phyloP scores from a whole-genome alignment of 37 sponge, comb jelly and placozoan genomes.

The Hormiphora californensis region DNA sequence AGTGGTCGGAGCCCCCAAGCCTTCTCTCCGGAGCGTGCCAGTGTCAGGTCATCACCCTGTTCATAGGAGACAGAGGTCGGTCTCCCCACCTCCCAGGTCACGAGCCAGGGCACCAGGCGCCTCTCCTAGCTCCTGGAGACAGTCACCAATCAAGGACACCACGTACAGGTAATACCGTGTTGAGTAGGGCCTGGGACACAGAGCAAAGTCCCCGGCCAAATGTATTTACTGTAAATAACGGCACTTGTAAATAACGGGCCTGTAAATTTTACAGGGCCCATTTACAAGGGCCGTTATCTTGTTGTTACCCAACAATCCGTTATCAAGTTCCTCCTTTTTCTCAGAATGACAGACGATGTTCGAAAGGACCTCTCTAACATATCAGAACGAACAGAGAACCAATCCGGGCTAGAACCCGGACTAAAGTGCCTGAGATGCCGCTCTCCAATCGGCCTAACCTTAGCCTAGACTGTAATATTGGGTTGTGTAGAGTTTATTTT shows the following conservation, averaged over 20 bases:
- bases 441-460: slow-evolving; percentile 39
- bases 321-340: not conserved
- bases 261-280: no score
- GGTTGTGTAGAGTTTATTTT: no score
- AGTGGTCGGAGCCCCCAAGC: no score
- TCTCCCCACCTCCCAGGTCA: not conserved
- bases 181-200: no score
- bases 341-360: not conserved
- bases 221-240: no score
- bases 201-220: no score
- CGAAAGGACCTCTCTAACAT: slow-evolving; percentile 32
- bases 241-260: no score
- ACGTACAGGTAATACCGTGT: slow-evolving; percentile 38
- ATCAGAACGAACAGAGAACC: not conserved
- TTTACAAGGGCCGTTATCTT: no score
- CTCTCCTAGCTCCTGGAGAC: slow-evolving; percentile 6
- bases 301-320: no score
- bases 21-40: no score
- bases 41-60: no score
- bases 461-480: no score
- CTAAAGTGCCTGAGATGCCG: slow-evolving; percentile 23
- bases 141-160: slow-evolving; percentile 12
- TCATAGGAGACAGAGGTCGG: not conserved
- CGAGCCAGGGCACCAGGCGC: not conserved
- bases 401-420: not conserved